Evolutionary conservation across 2,113 vertebrate genomes (phyloP).

Genomic region (Callithrix jacchus): DNA sequence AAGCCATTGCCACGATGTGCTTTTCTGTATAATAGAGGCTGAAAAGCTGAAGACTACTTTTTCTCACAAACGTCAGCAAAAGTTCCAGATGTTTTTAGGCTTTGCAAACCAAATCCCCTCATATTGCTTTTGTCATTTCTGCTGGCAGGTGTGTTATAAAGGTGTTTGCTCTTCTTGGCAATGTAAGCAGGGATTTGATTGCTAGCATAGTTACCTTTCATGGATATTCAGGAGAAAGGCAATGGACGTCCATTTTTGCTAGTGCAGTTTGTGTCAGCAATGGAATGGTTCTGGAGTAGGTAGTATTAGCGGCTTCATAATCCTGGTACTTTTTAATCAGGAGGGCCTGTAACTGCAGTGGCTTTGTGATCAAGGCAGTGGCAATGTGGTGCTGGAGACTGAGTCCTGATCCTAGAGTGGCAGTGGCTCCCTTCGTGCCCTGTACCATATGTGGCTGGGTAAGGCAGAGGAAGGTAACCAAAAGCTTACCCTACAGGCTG

Average conservation of each 20-base stretch:
- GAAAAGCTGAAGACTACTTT: not conserved
- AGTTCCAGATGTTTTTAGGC: not conserved
- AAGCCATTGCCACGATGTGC: not conserved
- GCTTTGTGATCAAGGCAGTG: not conserved
- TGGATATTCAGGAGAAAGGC: not conserved
- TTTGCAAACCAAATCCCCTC: conserved; percentile 16
- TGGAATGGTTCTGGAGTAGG: not conserved
- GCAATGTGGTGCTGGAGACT: not conserved
- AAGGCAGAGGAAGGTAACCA: not conserved
- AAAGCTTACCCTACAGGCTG: not conserved
- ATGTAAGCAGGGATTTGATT: not conserved
- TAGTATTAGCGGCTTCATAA: not conserved
- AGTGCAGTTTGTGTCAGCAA: not conserved
- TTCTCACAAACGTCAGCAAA: not conserved
- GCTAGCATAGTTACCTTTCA: not conserved
- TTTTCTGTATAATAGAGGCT: not conserved
- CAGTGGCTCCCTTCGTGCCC: not conserved
- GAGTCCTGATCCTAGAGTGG: not conserved
- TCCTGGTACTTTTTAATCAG: not conserved
- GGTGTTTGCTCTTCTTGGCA: not conserved
- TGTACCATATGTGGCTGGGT: not conserved
- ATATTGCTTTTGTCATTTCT: not conserved
- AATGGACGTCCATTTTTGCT: not conserved
- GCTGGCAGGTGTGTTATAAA: not conserved
- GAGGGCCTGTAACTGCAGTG: not conserved